These are phyloP conservation scores for Hydrophis major DNA, from an alignment of 2,797 vertebrate genomes.

Conservation along the genomic window DNA sequence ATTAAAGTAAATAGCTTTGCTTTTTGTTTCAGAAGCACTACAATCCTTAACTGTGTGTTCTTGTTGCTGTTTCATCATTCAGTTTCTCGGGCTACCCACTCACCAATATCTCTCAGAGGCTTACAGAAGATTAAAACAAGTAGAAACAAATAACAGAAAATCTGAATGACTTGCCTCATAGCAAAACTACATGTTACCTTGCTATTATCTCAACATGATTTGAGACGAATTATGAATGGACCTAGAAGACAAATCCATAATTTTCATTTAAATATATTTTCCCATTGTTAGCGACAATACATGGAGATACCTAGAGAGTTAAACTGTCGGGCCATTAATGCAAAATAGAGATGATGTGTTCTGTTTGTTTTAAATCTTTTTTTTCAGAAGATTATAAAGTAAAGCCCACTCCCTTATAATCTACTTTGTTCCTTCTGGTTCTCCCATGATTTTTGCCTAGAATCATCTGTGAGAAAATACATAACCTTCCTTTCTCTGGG, in stretches of 20 bases:
- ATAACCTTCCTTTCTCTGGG: background rate
- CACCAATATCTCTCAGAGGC: background rate
- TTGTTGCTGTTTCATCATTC: background rate
- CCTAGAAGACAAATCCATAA: background rate
- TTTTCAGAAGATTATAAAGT: background rate
- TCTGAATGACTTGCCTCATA: background rate
- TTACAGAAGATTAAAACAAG: background rate
- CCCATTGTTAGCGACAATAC: background rate
- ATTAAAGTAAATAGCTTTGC: background rate
- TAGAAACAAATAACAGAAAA: background rate
- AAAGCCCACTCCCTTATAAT: background rate
- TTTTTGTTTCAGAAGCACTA: background rate
- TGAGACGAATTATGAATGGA: background rate
- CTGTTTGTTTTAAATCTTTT: background rate
- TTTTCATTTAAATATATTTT: background rate
- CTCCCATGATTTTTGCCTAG: background rate
- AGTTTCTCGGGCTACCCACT: background rate
- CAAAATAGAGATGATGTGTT: background rate
- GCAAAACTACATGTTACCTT: background rate
- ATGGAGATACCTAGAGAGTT: background rate
- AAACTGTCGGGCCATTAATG: background rate
- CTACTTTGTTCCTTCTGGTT: background rate
- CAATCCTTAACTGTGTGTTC: background rate
- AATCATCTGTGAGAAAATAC: background rate
- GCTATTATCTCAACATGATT: background rate